Evolutionary conservation across 64 coral and sea anemone genomes (phyloP), one percentile per base, ranked within the genome.

Genomic region (Actinia tenebrosa): DNA sequence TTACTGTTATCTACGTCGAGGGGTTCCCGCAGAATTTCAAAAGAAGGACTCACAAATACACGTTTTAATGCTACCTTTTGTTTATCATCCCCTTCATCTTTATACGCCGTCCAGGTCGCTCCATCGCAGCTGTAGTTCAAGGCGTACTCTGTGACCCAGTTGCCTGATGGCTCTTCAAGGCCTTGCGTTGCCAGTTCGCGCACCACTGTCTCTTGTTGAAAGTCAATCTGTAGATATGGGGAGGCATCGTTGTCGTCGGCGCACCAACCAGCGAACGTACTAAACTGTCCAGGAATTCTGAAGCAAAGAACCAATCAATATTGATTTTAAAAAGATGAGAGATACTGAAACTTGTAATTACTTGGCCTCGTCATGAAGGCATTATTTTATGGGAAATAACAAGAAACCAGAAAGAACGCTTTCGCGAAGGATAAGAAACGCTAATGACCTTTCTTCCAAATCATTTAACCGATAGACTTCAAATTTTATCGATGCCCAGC

Each of bases 111-210:
- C 94, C 94, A 96, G 26, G 59, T 90, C 13, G 26, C 15, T 1
- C 94, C 94, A 84, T 96, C 91, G 17, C 94, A 96, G 80, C 94
- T 96, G 82, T 96, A 93, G 83, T 96, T 96, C 52, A 96, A 77
- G 27, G 91, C 89, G 56, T 96, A 96, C 80, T 88, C 89, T 64
- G 89, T 93, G 16, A 96, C 91, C 94, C 94, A 96, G 86, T 96
- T 96, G 4, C 94, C 94, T 11, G 86, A 52, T 16, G 86, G 91
- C 2, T 59, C 78, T 37, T 84, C 85, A 62, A 96, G 78, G 23
- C 94, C 94, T 84, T 96, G 94, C 15, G 94, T 93, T 56, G 94
- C 94, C 53, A 96, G 85, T 18, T 60, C 88, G 47, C 84, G 89
- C 30, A 96, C 83, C 3, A 96, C 94, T 10, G 88, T 96, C 75